Percentiles rank a stretch among this genome's conserved stretches.
phyloP scores from a whole-genome alignment of 1,140 invertebrate genomes.

The Gryllus bimaculatus region DNA sequence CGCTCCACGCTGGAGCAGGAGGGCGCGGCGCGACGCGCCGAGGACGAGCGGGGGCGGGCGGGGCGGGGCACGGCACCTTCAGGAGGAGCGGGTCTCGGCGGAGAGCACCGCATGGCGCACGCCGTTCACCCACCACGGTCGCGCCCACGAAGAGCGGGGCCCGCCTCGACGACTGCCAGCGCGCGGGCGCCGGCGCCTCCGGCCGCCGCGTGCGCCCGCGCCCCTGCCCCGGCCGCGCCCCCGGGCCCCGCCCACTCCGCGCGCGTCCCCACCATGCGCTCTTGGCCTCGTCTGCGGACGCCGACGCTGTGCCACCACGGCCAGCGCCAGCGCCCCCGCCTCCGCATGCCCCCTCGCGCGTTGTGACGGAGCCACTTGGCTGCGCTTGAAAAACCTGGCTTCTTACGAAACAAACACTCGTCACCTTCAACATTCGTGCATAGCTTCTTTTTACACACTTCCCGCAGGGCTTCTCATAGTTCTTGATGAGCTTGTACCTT shows the following conservation, averaged over 20 bases:
- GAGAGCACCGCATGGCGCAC: conserved; percentile 58
- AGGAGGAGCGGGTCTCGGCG: conserved; percentile 45
- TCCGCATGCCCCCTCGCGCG: too few species aligned
- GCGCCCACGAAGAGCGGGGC: conserved; percentile 56
- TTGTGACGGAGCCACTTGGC: too few species aligned
- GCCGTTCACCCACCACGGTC: conserved; percentile 61
- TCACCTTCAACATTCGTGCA: too few species aligned
- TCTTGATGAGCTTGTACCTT: too few species aligned
- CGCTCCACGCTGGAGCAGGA: not conserved
- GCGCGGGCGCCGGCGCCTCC: conserved; percentile 32
- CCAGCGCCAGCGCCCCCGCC: too few species aligned
- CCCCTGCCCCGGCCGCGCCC: not conserved
- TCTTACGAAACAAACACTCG: too few species aligned
- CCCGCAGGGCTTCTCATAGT: too few species aligned
- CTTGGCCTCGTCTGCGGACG: not conserved
- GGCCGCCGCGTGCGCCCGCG: too few species aligned
- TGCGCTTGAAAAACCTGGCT: too few species aligned
- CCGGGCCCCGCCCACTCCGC: not conserved
- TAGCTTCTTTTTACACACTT: too few species aligned
- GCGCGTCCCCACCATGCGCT: not conserved
- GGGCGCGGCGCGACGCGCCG: not conserved
- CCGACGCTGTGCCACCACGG: not conserved
- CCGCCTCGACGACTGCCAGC: conserved; percentile 59
- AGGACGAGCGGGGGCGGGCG: not conserved
- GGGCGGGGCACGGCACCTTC: conserved; percentile 10